Conservation (phyloP, 2,797 vertebrate species). For the Coracias cyanogaster region DNA sequence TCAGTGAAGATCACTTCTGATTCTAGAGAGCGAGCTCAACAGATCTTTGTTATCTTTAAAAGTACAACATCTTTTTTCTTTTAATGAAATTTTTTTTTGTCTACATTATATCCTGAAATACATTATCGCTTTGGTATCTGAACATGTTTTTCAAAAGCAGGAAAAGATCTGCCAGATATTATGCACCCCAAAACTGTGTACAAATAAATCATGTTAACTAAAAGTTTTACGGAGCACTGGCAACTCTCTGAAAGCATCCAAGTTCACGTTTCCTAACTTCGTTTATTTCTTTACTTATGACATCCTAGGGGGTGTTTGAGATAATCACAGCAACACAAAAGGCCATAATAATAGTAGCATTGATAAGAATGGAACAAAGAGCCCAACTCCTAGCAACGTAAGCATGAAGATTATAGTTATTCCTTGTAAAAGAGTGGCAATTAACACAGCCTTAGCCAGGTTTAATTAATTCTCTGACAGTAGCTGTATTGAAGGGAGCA, state of each 20-base stretch:
- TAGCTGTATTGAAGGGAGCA: not conserved
- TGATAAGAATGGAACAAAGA: not conserved
- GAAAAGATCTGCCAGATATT: not conserved
- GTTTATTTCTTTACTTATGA: not conserved
- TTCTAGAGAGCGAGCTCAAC: not conserved
- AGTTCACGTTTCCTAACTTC: not conserved
- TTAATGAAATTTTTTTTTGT: not conserved
- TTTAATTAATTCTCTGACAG: not conserved
- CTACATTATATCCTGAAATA: not conserved
- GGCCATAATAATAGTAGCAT: not conserved
- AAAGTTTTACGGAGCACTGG: not conserved
- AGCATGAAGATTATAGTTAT: not conserved
- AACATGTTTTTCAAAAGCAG: not conserved
- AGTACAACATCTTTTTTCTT: not conserved
- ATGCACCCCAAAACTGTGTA: not conserved
- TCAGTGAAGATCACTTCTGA: not conserved
- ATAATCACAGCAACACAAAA: not conserved
- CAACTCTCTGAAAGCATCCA: not conserved
- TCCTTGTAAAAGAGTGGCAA: not conserved
- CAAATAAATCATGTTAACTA: not conserved
- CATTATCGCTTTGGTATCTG: not conserved
- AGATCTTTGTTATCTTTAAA: not conserved
- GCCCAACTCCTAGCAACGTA: not conserved
- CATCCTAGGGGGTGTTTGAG: not conserved
- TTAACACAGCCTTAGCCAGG: not conserved